Conservation (phyloP, 92 coral and sea anemone genomes). For the Zoanthus gigantus region DNA sequence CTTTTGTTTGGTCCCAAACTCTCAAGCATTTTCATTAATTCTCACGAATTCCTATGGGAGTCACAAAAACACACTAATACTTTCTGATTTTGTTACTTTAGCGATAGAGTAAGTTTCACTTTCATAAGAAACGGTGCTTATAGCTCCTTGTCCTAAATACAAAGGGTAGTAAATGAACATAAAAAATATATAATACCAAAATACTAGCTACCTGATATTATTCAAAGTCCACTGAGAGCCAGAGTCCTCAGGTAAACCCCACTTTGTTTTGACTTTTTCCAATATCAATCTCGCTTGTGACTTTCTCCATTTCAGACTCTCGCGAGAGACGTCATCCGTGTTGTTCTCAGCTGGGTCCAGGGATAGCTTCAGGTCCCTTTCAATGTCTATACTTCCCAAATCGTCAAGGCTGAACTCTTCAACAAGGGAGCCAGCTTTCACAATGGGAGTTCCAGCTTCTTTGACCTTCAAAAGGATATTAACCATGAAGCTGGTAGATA, state of each 20-base stretch:
- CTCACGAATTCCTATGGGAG: too few relatives aligned
- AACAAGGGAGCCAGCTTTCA: conserved; percentile 74
- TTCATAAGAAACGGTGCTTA: too few relatives aligned
- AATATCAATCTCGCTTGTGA: conserved; percentile 79
- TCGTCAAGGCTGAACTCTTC: conserved; percentile 69
- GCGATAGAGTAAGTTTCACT: too few relatives aligned
- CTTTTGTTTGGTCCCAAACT: too few relatives aligned
- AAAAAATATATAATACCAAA: neutral
- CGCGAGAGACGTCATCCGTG: conserved; percentile 45
- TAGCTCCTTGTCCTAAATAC: too few relatives aligned
- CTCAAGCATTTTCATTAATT: too few relatives aligned
- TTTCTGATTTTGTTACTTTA: too few relatives aligned
- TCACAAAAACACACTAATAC: too few relatives aligned
- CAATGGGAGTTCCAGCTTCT: conserved; percentile 56
- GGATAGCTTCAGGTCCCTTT: conserved; percentile 69
- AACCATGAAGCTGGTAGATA: too few relatives aligned
- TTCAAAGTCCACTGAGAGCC: conserved; percentile 73
- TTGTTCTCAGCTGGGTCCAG: conserved; percentile 50
- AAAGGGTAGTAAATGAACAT: neutral
- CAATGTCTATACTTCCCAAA: conserved; percentile 61
- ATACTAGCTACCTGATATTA: conserved; percentile 30
- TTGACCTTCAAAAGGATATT: conserved; percentile 48
- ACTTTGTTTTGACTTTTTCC: conserved; percentile 56
- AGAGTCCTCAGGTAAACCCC: conserved; percentile 75
- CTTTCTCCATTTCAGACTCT: conserved; percentile 71